phyloP scores from a whole-genome alignment of 2,888 invertebrate genomes.

The Thelaira solivaga region DNA sequence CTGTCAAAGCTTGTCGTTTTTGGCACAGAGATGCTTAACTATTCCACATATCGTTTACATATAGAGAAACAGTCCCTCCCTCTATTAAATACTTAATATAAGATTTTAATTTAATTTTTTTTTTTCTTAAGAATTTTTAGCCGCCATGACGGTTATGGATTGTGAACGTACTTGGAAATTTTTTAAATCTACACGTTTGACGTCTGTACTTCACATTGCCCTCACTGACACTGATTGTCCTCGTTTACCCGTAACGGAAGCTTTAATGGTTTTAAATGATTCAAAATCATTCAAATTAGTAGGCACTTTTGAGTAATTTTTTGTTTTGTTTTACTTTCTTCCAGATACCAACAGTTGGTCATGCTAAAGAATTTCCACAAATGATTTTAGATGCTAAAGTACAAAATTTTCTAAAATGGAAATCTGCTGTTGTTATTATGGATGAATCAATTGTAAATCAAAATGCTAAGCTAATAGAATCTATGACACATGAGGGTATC shows the following conservation, averaged over 20 bases:
- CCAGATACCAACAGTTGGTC: conserved; percentile 81
- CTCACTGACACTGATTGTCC: conserved; percentile 89
- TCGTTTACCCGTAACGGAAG: conserved; percentile 82
- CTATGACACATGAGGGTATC: conserved; percentile 72
- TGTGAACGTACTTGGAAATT: conserved; percentile 87
- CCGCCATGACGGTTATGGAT: conserved; percentile 85
- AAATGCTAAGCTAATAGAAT: conserved; percentile 71
- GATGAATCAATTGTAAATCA: conserved; percentile 81
- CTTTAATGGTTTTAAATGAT: conserved; percentile 80
- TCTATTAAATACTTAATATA: not conserved
- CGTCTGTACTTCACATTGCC: conserved; percentile 84
- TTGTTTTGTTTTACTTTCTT: not conserved
- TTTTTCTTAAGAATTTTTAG: conserved; percentile 81
- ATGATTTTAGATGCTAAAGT: conserved; percentile 86
- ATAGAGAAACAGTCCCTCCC: no score
- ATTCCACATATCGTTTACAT: no score
- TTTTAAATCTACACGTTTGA: conserved; percentile 81
- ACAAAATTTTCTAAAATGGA: conserved; percentile 83
- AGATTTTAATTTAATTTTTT: no score
- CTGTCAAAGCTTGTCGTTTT: no score
- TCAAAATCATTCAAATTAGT: not conserved
- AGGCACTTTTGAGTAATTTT: not conserved
- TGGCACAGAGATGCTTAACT: no score
- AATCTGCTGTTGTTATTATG: conserved; percentile 83
- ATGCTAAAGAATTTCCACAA: conserved; percentile 87